Percentiles rank a stretch among this genome's conserved stretches.
These are phyloP conservation scores for Paguma larvata DNA, from an alignment of 2,797 vertebrate species.

Conservation along the genomic window DNA sequence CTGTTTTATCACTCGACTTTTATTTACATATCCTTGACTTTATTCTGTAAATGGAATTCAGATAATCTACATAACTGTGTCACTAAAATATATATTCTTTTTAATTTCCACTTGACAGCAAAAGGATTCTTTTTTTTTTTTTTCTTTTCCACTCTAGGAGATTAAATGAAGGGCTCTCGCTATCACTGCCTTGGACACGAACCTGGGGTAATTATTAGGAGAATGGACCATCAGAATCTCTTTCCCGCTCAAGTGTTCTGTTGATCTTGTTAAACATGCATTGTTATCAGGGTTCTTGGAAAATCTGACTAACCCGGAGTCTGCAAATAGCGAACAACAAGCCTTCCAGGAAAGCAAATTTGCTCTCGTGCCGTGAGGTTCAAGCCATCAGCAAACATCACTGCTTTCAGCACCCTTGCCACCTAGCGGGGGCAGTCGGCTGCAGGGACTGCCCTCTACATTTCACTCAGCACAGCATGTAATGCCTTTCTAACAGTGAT, in stretches of 20 bases:
- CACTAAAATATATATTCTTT: constrained; percentile 5
- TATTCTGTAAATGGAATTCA: background rate
- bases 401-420: background rate
- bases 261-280: background rate
- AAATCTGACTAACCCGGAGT: background rate
- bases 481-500: background rate
- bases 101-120: background rate
- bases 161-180: constrained; percentile 5
- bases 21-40: background rate
- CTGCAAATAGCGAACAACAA: background rate
- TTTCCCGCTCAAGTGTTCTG: background rate
- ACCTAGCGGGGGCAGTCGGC: background rate
- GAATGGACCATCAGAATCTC: constrained; percentile 20
- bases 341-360: background rate
- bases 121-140: constrained; percentile 23
- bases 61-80: background rate
- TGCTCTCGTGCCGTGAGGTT: background rate
- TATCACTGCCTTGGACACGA: constrained; percentile 62
- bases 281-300: constrained; percentile 21
- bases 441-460: background rate
- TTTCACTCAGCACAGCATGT: accelerated
- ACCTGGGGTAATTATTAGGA: constrained; percentile 48
- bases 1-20: background rate
- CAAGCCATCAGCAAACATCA: background rate
- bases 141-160: background rate